Evolutionary conservation across 2,797 vertebrate species (phyloP).

Genomic region (Ara ararauna): DNA sequence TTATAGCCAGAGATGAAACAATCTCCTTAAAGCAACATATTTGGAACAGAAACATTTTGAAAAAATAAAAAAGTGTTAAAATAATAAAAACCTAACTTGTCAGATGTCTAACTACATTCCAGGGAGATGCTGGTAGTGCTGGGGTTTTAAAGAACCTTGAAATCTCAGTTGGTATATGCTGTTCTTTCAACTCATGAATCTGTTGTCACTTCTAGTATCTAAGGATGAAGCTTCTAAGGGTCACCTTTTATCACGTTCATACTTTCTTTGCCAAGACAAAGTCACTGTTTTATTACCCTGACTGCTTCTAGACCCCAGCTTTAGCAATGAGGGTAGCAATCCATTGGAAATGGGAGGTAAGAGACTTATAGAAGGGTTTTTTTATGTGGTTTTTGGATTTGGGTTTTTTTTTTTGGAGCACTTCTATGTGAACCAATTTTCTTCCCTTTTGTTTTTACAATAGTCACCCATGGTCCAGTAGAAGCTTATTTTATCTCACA

Average conservation of each 20-base stretch:
- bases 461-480: not conserved
- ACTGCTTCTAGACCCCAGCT: not conserved
- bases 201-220: not conserved
- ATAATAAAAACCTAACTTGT: conserved; percentile 9
- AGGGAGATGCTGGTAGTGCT: not conserved
- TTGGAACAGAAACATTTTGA: not conserved
- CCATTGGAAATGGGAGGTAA: not conserved
- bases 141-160: not conserved
- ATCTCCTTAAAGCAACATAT: conserved; percentile 1
- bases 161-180: not conserved
- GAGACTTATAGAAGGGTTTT: not conserved
- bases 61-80: not conserved
- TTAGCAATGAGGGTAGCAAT: not conserved
- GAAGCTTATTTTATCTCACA: not conserved
- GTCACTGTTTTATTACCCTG: not conserved
- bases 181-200: not conserved
- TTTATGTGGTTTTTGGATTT: not conserved
- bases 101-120: not conserved
- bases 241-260: not conserved
- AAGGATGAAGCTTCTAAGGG: not conserved
- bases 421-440: not conserved
- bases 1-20: conserved; percentile 30
- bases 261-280: not conserved
- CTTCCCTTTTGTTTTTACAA: not conserved
- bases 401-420: not conserved